phyloP scores from a whole-genome alignment of 2,888 invertebrate species.

The Oscheius sp. region DNA sequence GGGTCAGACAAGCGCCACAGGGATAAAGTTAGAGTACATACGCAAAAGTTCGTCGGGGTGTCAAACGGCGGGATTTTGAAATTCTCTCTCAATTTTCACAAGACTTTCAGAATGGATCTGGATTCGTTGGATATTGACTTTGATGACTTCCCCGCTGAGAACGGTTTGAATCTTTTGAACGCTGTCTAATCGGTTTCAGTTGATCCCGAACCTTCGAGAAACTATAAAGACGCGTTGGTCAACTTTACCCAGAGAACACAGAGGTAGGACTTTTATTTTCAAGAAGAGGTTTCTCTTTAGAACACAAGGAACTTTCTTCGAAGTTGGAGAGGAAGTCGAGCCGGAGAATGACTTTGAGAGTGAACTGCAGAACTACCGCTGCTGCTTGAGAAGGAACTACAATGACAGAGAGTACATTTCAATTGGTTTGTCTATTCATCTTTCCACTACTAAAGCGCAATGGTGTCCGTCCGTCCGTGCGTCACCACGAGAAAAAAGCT shows the following conservation, averaged over 20 bases:
- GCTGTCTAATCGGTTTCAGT: background rate
- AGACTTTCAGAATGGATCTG: background rate
- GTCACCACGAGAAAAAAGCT: too few relatives aligned
- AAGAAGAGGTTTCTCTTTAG: background rate
- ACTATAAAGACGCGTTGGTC: constrained; percentile 14
- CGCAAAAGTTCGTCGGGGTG: background rate
- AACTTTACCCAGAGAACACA: constrained; percentile 33
- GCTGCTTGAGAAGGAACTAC: constrained; percentile 2
- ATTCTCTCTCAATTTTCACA: background rate
- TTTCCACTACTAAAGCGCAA: too few relatives aligned
- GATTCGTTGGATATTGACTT: constrained; percentile 21
- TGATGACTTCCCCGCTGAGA: constrained; percentile 4
- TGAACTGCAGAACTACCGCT: background rate
- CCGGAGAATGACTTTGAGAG: constrained; percentile 28
- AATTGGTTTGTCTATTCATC: constrained; percentile 11
- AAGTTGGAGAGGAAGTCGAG: constrained; percentile 4
- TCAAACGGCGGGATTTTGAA: constrained; percentile 10
- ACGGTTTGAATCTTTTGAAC: background rate
- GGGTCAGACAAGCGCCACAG: background rate
- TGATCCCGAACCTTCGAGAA: background rate
- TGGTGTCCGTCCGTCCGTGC: too few relatives aligned
- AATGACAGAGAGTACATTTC: background rate
- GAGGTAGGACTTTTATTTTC: background rate
- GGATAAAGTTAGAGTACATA: background rate
- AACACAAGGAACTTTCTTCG: background rate